These are phyloP conservation scores for Stenotaenia linearis DNA, from an alignment of 2,888 invertebrate species.

Conservation along the genomic window DNA sequence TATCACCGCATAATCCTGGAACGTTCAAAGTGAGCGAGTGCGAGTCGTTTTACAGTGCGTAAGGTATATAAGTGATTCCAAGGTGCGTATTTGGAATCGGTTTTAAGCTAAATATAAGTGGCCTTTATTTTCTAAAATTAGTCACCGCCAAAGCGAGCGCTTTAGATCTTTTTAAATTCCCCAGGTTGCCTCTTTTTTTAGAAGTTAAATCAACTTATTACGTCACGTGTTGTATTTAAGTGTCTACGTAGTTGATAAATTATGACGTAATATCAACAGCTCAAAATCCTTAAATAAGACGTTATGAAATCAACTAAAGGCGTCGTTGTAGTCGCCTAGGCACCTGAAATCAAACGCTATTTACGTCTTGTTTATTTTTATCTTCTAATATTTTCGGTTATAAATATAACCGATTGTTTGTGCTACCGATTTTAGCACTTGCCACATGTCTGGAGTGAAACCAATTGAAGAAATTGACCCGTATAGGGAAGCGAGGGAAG, in stretches of 20 bases:
- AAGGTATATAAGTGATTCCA: not conserved
- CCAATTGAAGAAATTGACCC: slow-evolving; percentile 52
- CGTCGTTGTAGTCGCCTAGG: not conserved
- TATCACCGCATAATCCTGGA: not conserved
- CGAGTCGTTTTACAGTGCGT: not conserved
- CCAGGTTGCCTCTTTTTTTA: not conserved
- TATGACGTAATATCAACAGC: too few relatives aligned
- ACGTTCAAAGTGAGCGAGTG: not conserved
- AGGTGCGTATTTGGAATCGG: not conserved
- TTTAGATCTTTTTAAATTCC: not conserved
- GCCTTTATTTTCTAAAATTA: slow-evolving; percentile 6
- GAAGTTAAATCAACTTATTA: too few relatives aligned
- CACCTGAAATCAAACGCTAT: not conserved
- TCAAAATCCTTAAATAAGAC: too few relatives aligned
- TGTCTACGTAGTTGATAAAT: too few relatives aligned
- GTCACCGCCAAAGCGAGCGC: not conserved
- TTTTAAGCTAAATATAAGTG: not conserved
- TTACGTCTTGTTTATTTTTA: not conserved
- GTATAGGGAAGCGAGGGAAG: slow-evolving; percentile 56
- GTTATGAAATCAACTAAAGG: too few relatives aligned
- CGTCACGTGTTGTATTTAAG: too few relatives aligned
- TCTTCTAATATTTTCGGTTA: not conserved
- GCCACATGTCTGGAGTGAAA: not conserved
- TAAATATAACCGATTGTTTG: not conserved
- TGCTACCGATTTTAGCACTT: not conserved